phyloP scores from a whole-genome alignment of 2,888 invertebrate species.

The Acronicta leporina region DNA sequence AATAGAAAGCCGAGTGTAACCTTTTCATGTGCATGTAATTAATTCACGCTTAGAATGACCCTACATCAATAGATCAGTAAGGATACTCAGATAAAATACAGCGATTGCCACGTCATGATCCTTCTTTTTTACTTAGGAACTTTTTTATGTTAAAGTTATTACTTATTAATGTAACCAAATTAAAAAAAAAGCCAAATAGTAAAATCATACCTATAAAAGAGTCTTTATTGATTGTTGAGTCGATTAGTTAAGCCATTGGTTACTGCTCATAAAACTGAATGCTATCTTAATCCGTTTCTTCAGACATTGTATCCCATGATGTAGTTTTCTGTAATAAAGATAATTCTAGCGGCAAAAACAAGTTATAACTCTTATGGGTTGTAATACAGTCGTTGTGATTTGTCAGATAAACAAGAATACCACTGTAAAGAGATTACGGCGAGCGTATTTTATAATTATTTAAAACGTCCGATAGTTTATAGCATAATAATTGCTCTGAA shows the following conservation, averaged over 20 bases:
- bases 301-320: slow-evolving; percentile 3
- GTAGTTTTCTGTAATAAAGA: slow-evolving; percentile 19
- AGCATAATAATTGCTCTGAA: slow-evolving; percentile 26
- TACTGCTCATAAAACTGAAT: slow-evolving; percentile 1
- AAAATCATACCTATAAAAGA: not conserved
- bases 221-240: not conserved
- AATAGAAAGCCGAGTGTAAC: slow-evolving; percentile 28
- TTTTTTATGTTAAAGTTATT: too few species aligned
- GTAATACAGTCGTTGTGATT: slow-evolving; percentile 19
- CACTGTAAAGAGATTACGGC: slow-evolving; percentile 21
- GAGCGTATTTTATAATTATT: slow-evolving; percentile 37
- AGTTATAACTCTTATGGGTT: slow-evolving; percentile 13
- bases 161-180: too few species aligned
- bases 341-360: slow-evolving; percentile 15
- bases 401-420: slow-evolving; percentile 19
- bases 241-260: not conserved
- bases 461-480: slow-evolving; percentile 27
- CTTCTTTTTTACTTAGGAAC: not conserved
- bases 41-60: slow-evolving; percentile 44
- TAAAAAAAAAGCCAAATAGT: too few species aligned
- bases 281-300: slow-evolving; percentile 4
- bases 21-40: slow-evolving; percentile 43
- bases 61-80: slow-evolving; percentile 37
- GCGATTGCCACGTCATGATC: slow-evolving; percentile 26
- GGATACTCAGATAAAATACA: slow-evolving; percentile 22